These are phyloP conservation scores for Holacanthus passer DNA, from an alignment of 2,113 vertebrate genomes.

Conservation along the genomic window DNA sequence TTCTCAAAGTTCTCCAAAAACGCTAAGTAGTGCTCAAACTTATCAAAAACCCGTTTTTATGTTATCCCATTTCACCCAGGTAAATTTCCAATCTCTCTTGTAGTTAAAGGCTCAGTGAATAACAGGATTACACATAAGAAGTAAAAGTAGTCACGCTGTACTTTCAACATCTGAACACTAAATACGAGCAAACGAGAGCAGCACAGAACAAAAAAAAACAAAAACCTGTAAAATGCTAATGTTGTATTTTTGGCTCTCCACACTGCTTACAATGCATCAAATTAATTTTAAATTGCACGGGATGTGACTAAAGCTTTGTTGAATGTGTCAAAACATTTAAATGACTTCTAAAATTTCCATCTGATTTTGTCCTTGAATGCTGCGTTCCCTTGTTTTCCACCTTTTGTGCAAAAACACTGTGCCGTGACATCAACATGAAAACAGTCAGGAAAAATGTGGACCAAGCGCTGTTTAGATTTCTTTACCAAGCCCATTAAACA, in stretches of 20 bases:
- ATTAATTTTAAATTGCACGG: slow-evolving; percentile 53
- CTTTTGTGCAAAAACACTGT: slow-evolving; percentile 23
- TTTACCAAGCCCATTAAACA: slow-evolving; percentile 50
- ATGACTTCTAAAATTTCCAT: slow-evolving; percentile 52
- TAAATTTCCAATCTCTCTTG: slow-evolving; percentile 18
- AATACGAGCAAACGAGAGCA: slow-evolving; percentile 18
- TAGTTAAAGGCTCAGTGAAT: slow-evolving; percentile 24
- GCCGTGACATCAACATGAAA: slow-evolving; percentile 7
- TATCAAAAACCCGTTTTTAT: neutral
- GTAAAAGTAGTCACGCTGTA: slow-evolving; percentile 5
- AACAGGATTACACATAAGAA: slow-evolving; percentile 6
- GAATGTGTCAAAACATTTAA: slow-evolving; percentile 53
- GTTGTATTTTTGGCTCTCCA: slow-evolving; percentile 35
- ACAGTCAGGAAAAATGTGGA: slow-evolving; percentile 14
- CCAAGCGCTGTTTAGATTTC: neutral
- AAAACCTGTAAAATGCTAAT: slow-evolving; percentile 37
- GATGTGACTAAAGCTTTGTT: slow-evolving; percentile 58
- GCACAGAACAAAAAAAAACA: neutral
- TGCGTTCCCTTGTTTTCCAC: slow-evolving; percentile 30
- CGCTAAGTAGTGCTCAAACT: slow-evolving; percentile 21
- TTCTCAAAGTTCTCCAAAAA: slow-evolving; percentile 41
- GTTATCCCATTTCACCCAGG: neutral
- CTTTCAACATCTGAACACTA: slow-evolving; percentile 19
- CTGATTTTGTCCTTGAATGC: slow-evolving; percentile 52
- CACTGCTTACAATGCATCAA: slow-evolving; percentile 48